Conservation (phyloP, 37 sponge, comb jelly and placozoan genomes). For the Chondrosia reniformis region DNA sequence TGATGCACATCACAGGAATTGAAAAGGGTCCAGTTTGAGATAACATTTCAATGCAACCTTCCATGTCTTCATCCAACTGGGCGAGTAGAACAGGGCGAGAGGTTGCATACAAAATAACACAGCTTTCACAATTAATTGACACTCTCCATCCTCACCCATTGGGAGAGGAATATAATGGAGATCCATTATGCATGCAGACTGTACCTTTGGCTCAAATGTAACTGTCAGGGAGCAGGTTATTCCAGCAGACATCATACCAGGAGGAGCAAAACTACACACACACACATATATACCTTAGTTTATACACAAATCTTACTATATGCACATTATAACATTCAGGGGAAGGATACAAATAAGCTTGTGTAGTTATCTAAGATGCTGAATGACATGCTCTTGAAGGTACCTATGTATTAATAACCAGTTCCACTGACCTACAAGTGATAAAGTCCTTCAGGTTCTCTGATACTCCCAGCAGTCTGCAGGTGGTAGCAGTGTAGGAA, state of each 20-base stretch:
- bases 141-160: no score
- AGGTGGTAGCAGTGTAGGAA: conserved; percentile 87
- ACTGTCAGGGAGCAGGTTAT: conserved; percentile 80
- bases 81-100: neutral
- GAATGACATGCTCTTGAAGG: neutral
- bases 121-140: no score
- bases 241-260: conserved; percentile 93
- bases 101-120: no score
- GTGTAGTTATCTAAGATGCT: no score
- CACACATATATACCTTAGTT: neutral
- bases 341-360: no score
- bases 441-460: conserved; percentile 72
- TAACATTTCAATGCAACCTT: conserved; percentile 62
- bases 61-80: conserved; percentile 69
- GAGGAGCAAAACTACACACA: conserved; percentile 68
- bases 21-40: conserved; percentile 91
- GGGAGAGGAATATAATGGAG: neutral
- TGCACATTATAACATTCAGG: neutral
- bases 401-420: neutral
- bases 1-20: conserved; percentile 74
- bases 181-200: neutral
- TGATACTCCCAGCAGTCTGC: conserved; percentile 69
- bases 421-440: conserved; percentile 29
- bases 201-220: conserved; percentile 79
- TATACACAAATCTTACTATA: neutral